Percentiles rank a stretch among this genome's conserved stretches.
Evolutionary conservation across 2,113 vertebrate species (phyloP).

Genomic region (Vicugna pacos): DNA sequence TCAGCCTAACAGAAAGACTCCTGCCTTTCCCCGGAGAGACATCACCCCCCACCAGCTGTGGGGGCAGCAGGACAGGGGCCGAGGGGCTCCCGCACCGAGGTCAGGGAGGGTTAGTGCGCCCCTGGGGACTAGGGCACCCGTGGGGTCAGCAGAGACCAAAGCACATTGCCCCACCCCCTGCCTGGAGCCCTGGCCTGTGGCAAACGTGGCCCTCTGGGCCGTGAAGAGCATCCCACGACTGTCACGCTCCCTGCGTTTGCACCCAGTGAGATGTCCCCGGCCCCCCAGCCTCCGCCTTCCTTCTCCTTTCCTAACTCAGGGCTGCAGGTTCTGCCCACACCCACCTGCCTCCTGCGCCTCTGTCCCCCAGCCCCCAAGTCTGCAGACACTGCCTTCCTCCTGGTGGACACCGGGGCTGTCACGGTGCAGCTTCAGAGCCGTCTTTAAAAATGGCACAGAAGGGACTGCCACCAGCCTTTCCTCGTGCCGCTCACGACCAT

Average conservation of each 20-base stretch:
- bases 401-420: background rate
- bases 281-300: background rate
- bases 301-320: background rate
- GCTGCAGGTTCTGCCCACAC: background rate
- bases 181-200: background rate
- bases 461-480: background rate
- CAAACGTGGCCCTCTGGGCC: background rate
- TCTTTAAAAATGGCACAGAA: background rate
- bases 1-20: background rate
- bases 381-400: background rate
- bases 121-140: background rate
- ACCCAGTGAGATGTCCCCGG: background rate
- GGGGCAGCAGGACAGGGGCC: background rate
- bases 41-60: fast-evolving
- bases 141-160: background rate
- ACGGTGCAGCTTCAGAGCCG: background rate
- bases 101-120: background rate
- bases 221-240: background rate
- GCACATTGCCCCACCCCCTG: background rate
- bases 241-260: background rate
- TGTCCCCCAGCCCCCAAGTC: background rate
- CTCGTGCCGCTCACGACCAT: background rate
- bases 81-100: fast-evolving
- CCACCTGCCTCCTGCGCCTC: background rate
- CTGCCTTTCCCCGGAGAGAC: background rate